Evolutionary conservation across 2,888 invertebrate genomes (phyloP).

Genomic region (Epinotia nisella): DNA sequence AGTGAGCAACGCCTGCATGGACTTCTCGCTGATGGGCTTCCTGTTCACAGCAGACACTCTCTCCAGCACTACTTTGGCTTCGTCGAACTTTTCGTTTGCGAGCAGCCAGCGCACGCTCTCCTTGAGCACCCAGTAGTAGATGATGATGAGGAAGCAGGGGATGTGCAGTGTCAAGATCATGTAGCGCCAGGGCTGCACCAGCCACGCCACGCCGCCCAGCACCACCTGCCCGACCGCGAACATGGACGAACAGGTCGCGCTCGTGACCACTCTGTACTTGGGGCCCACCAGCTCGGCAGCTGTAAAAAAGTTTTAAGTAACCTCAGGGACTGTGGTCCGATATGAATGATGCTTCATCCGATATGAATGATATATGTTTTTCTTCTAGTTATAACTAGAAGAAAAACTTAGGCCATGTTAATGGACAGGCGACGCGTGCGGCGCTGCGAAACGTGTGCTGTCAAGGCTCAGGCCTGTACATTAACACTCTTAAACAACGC

Average conservation of each 20-base stretch:
- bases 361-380: too few species aligned
- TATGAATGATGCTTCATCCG: neutral
- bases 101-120: conserved; percentile 92
- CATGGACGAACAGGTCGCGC: conserved; percentile 87
- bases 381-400: too few species aligned
- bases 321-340: neutral
- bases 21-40: conserved; percentile 81
- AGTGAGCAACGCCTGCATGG: conserved; percentile 72
- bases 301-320: conserved; percentile 58
- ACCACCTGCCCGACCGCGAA: conserved; percentile 89
- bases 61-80: conserved; percentile 85
- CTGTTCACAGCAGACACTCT: conserved; percentile 87
- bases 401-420: too few species aligned
- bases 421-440: too few species aligned
- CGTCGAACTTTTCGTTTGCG: conserved; percentile 85
- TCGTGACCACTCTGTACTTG: conserved; percentile 88
- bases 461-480: too few species aligned
- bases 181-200: conserved; percentile 87
- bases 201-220: conserved; percentile 88
- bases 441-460: too few species aligned
- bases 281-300: conserved; percentile 91
- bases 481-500: too few species aligned
- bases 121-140: conserved; percentile 86
- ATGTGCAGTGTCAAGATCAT: conserved; percentile 87
- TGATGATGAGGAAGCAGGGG: conserved; percentile 87